A percentile compares a stretch with the other conserved stretches of the same genome.
Evolutionary conservation across 2,113 vertebrate genomes (phyloP).

Genomic region (Oxygymnocypris stewartii): DNA sequence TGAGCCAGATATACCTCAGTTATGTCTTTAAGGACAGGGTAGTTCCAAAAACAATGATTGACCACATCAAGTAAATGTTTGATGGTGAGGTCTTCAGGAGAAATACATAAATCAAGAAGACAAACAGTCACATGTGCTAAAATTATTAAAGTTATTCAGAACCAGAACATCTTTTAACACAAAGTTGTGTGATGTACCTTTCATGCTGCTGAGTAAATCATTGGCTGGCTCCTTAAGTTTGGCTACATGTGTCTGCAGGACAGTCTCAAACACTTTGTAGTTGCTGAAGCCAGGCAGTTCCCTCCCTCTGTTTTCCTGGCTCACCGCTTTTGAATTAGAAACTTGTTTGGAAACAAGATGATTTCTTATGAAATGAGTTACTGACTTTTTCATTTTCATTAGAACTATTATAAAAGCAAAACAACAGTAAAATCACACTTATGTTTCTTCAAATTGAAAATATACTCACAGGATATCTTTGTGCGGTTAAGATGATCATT

Average conservation of each 20-base stretch:
- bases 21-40: constrained; percentile 41
- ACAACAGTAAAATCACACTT: too few species aligned
- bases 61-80: constrained; percentile 43
- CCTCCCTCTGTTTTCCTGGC: constrained; percentile 39
- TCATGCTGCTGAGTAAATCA: constrained; percentile 18
- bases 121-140: background rate
- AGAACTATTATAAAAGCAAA: too few species aligned
- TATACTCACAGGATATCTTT: constrained; percentile 29
- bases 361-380: background rate
- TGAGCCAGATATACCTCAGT: too few species aligned
- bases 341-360: constrained; percentile 21
- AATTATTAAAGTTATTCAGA: background rate
- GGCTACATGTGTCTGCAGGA: constrained; percentile 50
- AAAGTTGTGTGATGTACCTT: constrained; percentile 41
- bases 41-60: constrained; percentile 44
- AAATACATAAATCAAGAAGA: background rate
- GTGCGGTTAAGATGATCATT: constrained; percentile 1
- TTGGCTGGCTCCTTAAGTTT: constrained; percentile 37
- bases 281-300: constrained; percentile 50
- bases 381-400: too few species aligned
- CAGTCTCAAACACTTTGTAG: constrained; percentile 52
- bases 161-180: background rate
- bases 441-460: background rate
- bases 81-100: constrained; percentile 42
- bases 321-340: constrained; percentile 28